These are phyloP conservation scores for Leptinotarsa texana DNA, from an alignment of 1,140 invertebrate species.

Conservation along the genomic window DNA sequence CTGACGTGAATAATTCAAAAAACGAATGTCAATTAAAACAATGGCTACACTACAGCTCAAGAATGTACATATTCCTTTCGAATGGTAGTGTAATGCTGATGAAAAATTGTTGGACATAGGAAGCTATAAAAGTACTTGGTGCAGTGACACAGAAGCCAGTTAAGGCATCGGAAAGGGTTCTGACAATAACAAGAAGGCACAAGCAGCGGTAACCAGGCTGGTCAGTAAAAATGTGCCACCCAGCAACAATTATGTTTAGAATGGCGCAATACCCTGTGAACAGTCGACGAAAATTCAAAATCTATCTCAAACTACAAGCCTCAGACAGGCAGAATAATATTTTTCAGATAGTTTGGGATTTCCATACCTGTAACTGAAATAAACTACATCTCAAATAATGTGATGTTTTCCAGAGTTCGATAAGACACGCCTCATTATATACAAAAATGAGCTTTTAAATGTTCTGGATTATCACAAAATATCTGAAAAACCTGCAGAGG, in stretches of 20 bases:
- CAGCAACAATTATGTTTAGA: constrained; percentile 35
- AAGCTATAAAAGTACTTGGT: constrained; percentile 40
- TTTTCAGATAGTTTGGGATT: no score
- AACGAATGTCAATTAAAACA: constrained; percentile 23
- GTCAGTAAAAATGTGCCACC: constrained; percentile 38
- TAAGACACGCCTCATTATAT: no score
- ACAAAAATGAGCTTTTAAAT: no score
- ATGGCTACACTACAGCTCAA: constrained; percentile 20
- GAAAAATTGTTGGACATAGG: constrained; percentile 32
- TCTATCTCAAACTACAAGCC: constrained; percentile 28
- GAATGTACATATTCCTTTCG: constrained; percentile 33
- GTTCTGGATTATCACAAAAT: no score
- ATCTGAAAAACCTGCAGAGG: not conserved
- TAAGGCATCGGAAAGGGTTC: constrained; percentile 41
- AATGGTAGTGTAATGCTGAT: constrained; percentile 7
- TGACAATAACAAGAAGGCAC: constrained; percentile 51
- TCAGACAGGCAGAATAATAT: not conserved
- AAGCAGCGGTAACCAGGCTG: constrained; percentile 46
- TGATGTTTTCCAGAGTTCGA: no score
- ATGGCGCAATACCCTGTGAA: constrained; percentile 53
- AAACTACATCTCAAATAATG: no score
- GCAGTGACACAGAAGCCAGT: constrained; percentile 50
- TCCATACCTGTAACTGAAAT: no score
- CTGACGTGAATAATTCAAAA: constrained; percentile 25
- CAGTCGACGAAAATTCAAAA: constrained; percentile 44